Percentiles rank a stretch among this genome's conserved stretches.
phyloP scores from a whole-genome alignment of 2,797 vertebrate species.

The Carduelis carduelis region DNA sequence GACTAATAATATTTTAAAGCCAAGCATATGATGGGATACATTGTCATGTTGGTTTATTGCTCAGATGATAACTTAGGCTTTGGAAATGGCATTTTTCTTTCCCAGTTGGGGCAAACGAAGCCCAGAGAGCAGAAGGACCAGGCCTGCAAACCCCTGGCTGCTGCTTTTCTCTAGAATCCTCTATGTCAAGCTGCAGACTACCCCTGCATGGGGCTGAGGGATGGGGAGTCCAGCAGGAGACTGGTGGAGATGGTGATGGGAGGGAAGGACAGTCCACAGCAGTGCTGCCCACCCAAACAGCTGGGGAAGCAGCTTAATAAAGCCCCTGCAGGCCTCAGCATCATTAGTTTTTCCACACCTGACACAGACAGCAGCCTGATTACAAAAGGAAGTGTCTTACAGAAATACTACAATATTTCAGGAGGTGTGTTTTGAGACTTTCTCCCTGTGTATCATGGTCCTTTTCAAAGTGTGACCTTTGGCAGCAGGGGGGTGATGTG shows the following conservation, averaged over 20 bases:
- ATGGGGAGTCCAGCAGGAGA: background rate
- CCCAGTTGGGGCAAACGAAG: rapidly evolving
- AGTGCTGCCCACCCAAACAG: background rate
- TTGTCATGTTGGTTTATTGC: background rate
- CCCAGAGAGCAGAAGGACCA: background rate
- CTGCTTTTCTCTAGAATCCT: background rate
- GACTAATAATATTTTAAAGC: background rate
- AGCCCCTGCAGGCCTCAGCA: background rate
- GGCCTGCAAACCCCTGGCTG: background rate
- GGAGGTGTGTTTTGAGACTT: background rate
- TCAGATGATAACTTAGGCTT: background rate
- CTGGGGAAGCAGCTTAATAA: background rate
- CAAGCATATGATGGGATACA: background rate
- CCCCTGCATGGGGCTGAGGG: rapidly evolving
- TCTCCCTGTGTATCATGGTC: background rate
- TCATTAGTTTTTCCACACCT: background rate
- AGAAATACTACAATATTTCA: background rate
- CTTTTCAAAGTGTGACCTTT: background rate
- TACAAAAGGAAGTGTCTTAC: background rate
- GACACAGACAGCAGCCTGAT: background rate
- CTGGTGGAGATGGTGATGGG: background rate
- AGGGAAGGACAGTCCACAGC: background rate
- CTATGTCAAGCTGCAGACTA: background rate
- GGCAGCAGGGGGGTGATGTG: background rate
- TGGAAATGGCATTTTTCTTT: background rate